Evolutionary conservation across 2,797 vertebrate species (phyloP).

Genomic region (Prunella strophiata): DNA sequence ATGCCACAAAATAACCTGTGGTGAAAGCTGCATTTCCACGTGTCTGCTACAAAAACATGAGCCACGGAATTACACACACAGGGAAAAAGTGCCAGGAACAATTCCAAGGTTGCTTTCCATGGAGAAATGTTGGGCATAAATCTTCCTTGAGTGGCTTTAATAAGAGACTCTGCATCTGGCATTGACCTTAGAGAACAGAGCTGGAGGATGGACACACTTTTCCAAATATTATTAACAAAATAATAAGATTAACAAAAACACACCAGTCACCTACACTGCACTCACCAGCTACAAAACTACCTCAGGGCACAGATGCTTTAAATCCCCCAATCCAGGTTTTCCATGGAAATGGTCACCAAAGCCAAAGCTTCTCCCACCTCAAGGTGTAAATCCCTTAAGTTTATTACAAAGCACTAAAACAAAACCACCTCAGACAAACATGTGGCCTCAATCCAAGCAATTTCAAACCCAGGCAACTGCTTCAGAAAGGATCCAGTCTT

Average conservation of each 20-base stretch:
- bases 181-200: neutral
- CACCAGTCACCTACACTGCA: neutral
- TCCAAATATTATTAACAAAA: neutral
- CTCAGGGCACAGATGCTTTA: neutral
- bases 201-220: neutral
- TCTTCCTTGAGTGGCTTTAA: neutral
- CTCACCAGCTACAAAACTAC: neutral
- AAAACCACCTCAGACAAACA: neutral
- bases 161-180: conserved; percentile 23
- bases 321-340: neutral
- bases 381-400: conserved; percentile 30
- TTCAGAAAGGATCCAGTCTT: neutral
- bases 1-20: neutral
- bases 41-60: neutral
- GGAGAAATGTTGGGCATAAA: neutral
- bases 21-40: neutral
- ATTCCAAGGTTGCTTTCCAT: neutral
- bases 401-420: conserved; percentile 10
- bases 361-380: neutral
- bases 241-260: neutral
- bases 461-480: neutral
- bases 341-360: neutral
- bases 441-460: neutral
- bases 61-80: neutral
- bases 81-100: conserved; percentile 23